phyloP scores from a whole-genome alignment of 2,888 invertebrate species.

The Chironomus tentans region DNA sequence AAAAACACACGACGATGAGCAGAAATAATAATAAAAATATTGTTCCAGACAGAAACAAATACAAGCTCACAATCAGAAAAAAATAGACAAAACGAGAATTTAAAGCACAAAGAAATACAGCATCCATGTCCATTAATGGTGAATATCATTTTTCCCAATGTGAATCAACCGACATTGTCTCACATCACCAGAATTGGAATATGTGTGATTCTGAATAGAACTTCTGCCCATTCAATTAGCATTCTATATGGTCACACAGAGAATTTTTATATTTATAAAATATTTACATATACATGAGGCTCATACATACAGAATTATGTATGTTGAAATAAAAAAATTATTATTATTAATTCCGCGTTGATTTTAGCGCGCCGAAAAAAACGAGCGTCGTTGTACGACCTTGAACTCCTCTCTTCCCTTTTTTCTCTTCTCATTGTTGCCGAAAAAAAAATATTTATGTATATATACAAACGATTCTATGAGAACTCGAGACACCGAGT shows the following conservation, averaged over 20 bases:
- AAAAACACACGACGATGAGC: no score
- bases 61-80: neutral
- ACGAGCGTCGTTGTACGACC: slow-evolving; percentile 21
- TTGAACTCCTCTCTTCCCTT: slow-evolving; percentile 11
- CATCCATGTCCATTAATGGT: neutral
- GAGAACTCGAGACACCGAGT: neutral
- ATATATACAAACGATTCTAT: neutral
- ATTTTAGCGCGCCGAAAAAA: slow-evolving; percentile 14
- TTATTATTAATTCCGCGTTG: slow-evolving; percentile 12
- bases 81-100: neutral
- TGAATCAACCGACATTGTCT: neutral
- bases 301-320: neutral
- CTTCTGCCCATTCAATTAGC: neutral
- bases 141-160: neutral
- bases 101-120: neutral
- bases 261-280: neutral
- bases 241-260: neutral
- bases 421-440: neutral
- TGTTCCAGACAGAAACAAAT: neutral
- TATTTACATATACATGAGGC: neutral
- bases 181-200: neutral
- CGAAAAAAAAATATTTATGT: neutral
- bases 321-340: neutral
- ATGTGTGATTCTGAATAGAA: neutral
- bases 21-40: no score